Evolutionary conservation across 2,888 invertebrate genomes (phyloP).

Genomic region (Himalopsyche japonica): DNA sequence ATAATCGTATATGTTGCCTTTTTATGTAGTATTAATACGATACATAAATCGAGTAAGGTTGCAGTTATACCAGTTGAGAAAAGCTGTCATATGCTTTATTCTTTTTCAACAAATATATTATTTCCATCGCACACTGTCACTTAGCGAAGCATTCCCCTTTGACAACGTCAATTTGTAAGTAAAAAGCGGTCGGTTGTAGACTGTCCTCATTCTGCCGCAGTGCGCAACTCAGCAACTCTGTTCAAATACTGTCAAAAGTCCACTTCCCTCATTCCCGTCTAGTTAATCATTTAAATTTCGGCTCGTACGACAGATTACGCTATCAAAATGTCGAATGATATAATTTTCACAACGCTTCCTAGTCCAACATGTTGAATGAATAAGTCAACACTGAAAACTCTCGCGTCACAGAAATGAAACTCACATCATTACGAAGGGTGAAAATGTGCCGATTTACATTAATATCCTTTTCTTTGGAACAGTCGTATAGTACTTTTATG

Average conservation of each 20-base stretch:
- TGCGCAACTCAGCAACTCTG: conserved; percentile 11
- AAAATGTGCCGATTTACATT: neutral
- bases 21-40: too few species aligned
- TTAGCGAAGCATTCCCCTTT: conserved; percentile 8
- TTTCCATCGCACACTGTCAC: conserved; percentile 21
- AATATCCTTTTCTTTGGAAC: too few species aligned
- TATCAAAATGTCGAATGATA: neutral
- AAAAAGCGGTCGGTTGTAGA: conserved; percentile 4
- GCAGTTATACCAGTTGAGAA: too few species aligned
- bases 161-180: conserved; percentile 30
- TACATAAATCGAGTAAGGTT: too few species aligned
- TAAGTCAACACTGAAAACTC: neutral
- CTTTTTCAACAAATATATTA: neutral
- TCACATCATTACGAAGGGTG: neutral
- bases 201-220: conserved; percentile 11
- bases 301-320: neutral
- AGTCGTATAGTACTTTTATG: too few species aligned
- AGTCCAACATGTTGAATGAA: neutral
- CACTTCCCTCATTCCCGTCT: neutral
- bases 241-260: neutral
- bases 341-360: neutral
- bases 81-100: neutral
- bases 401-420: neutral
- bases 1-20: too few species aligned
- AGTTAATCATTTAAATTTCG: neutral